Percentiles rank a stretch among this genome's conserved stretches.
phyloP scores from a whole-genome alignment of 2,113 vertebrate species.

The Bufo bufo region DNA sequence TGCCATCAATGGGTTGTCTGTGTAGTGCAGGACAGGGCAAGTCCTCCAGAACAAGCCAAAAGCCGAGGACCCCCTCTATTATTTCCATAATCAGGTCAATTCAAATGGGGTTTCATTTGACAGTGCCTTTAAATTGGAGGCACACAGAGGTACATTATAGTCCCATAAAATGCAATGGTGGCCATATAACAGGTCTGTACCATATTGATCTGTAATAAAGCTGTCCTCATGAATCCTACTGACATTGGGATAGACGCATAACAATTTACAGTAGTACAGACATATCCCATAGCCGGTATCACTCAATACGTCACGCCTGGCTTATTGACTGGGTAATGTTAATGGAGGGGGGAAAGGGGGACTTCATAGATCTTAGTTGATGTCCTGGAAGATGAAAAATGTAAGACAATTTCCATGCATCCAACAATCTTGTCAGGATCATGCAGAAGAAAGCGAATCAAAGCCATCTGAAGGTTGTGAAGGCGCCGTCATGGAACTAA shows the following conservation, averaged over 20 bases:
- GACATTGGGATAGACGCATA: not conserved
- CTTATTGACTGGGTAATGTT: not conserved
- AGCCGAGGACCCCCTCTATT: too few species aligned
- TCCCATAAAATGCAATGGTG: too few species aligned
- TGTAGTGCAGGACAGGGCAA: too few species aligned
- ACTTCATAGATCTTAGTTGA: not conserved
- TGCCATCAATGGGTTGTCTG: too few species aligned
- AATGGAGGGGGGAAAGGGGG: not conserved
- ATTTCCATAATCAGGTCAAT: too few species aligned
- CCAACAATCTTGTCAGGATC: not conserved
- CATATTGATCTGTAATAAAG: not conserved
- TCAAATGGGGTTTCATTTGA: too few species aligned
- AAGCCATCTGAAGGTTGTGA: constrained; percentile 68
- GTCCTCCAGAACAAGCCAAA: too few species aligned
- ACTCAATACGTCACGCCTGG: not conserved
- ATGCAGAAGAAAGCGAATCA: constrained; percentile 61
- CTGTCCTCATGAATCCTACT: not conserved
- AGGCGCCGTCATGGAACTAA: constrained; percentile 72
- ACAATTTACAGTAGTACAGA: not conserved
- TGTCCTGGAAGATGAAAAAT: not conserved
- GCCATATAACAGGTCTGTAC: not conserved
- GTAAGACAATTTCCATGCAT: not conserved
- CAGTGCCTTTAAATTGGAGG: not conserved
- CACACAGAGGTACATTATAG: not conserved
- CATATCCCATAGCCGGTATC: not conserved